Base-by-base conservation (phyloP, 1,140 invertebrate species). In the Drosophila funebris region DNA sequence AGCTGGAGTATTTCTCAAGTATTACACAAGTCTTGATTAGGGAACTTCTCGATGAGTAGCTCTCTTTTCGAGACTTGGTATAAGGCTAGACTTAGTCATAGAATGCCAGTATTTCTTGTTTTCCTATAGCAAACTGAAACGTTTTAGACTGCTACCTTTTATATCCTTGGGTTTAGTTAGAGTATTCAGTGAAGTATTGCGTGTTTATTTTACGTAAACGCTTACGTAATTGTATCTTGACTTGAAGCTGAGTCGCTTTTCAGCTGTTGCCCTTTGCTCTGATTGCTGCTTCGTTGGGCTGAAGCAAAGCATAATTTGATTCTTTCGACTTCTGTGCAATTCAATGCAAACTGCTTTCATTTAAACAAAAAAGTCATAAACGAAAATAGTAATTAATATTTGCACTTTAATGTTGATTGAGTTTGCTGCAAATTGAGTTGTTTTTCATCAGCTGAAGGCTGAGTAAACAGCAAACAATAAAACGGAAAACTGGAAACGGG, bases 301-400 rank as follows among this genome's bases (percentile, higher is more conserved):
- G 37, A 68, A 63, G 61, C 74, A 70, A 16, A 66, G 66, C 44
- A 73, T 80, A 84, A 85, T 84, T 84, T 85, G 64, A 85, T 85
- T 80, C 85, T 27, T 44, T 62, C 41, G 44, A 62, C 43, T 48
- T 33, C 63, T 57, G 41, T 41, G 24, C 54, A 50, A 50, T 62
- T 62, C 29, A 62, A 24, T 48, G 58, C 43, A 29, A n/a, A 13
- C 43, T 37, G 22, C 18, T 52, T 41, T 53, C 46, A 62, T 24
- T 22, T 3, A 11, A 44, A 7, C 4, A 6, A 24, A 24, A 36
- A 48, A 36, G 56, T 11, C 3, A 14, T 7, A 29, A 24, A 4
- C 3, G 43, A 7, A 13, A 29, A 64, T 33, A 52, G 52, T 67
- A 72, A 67, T 58, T 72, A 67, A 72, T 72, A 67, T 67, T 67